Conservation (phyloP, 2,113 vertebrate genomes). For the Taxidea taxus region DNA sequence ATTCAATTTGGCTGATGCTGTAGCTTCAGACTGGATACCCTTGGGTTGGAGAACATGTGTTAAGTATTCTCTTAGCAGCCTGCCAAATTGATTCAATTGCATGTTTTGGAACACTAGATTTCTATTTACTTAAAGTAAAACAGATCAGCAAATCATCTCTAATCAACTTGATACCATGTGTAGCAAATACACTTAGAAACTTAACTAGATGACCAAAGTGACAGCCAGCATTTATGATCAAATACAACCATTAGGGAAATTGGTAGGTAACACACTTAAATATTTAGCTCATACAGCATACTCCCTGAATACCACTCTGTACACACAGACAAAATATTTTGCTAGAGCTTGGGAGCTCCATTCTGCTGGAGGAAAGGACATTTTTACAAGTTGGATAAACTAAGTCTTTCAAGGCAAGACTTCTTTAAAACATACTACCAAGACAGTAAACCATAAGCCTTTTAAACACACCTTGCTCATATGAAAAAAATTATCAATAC, state of each 20-base stretch:
- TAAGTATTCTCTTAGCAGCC: conserved; percentile 55
- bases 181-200: conserved; percentile 45
- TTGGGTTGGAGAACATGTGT: conserved; percentile 51
- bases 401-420: not conserved
- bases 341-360: not conserved
- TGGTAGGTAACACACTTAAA: not conserved
- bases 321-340: not conserved
- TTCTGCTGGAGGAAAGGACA: not conserved
- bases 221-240: conserved; percentile 48
- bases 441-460: not conserved
- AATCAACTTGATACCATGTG: conserved; percentile 46
- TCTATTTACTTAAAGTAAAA: conserved; percentile 70
- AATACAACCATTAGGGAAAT: conserved; percentile 15
- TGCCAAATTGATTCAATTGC: conserved; percentile 57
- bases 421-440: not conserved
- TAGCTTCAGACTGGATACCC: conserved; percentile 15
- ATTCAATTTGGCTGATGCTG: conserved; percentile 39
- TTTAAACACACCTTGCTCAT: not conserved
- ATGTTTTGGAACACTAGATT: conserved; percentile 55
- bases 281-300: not conserved
- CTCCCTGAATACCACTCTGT: not conserved
- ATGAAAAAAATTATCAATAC: not conserved
- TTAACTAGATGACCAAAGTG: conserved; percentile 47
- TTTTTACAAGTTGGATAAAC: not conserved
- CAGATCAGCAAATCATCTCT: conserved; percentile 58